phyloP scores from a whole-genome alignment of 2,113 vertebrate species.

The Anguilla rostrata region DNA sequence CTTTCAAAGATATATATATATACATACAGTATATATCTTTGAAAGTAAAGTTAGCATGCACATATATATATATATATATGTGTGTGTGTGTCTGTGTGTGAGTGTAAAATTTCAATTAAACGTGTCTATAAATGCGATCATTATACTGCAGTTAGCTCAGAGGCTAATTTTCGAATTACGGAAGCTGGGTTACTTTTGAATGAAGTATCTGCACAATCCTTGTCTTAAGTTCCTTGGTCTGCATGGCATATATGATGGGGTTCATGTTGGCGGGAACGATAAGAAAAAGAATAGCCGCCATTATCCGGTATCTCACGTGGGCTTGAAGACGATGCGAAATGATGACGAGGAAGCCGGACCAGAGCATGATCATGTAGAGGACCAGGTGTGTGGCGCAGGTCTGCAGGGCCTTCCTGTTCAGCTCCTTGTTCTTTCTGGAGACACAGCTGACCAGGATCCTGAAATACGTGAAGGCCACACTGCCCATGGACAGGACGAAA shows the following conservation, averaged over 20 bases:
- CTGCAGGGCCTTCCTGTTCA: constrained; percentile 61
- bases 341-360: constrained; percentile 15
- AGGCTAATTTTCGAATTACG: neutral
- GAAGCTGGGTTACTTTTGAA: neutral
- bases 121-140: no score
- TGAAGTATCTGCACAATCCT: constrained; percentile 12
- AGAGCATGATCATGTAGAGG: constrained; percentile 46
- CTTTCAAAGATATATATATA: no score
- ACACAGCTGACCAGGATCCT: constrained; percentile 54
- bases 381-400: constrained; percentile 53
- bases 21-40: no score
- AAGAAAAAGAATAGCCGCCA: constrained; percentile 44
- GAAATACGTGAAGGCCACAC: constrained; percentile 53
- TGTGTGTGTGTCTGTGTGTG: no score
- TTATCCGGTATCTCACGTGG: constrained; percentile 47
- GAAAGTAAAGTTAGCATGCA: no score
- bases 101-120: no score
- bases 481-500: constrained; percentile 49
- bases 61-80: no score
- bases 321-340: constrained; percentile 56
- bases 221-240: constrained; percentile 51
- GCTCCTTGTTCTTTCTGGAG: constrained; percentile 49
- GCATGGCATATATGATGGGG: constrained; percentile 55
- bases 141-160: neutral
- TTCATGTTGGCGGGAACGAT: constrained; percentile 54